A percentile compares a stretch with the other conserved stretches of the same genome.
These are phyloP conservation scores for Cephalopholis sonnerati DNA, from an alignment of 2,113 vertebrate species.

Conservation along the genomic window DNA sequence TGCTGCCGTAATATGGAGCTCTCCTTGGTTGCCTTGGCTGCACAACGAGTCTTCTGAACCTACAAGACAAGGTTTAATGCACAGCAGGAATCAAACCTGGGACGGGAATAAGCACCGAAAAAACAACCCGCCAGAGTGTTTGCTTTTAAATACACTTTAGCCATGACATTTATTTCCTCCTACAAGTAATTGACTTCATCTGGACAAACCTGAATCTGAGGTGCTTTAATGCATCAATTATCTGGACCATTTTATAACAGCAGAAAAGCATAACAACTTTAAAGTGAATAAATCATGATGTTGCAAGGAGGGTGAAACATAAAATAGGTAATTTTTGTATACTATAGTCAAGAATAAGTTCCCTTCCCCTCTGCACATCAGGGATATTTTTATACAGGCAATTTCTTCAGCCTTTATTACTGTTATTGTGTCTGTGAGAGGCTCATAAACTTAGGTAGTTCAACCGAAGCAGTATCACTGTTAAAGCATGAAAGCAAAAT, in stretches of 20 bases:
- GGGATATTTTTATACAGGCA: slow-evolving; percentile 8
- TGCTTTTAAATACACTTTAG: slow-evolving; percentile 46
- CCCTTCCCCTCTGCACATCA: neutral
- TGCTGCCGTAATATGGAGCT: slow-evolving; percentile 90
- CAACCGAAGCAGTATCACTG: slow-evolving; percentile 37
- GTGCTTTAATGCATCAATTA: slow-evolving; percentile 41
- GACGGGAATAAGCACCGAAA: slow-evolving; percentile 12
- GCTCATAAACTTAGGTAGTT: slow-evolving; percentile 45
- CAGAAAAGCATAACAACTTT: neutral
- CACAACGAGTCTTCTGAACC: slow-evolving; percentile 87
- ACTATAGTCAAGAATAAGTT: neutral
- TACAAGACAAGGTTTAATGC: slow-evolving; percentile 75
- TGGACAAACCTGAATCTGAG: slow-evolving; percentile 3
- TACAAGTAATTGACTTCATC: slow-evolving; percentile 40
- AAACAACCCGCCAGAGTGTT: slow-evolving; percentile 1
- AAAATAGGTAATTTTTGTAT: neutral
- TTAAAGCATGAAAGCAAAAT: slow-evolving; percentile 49
- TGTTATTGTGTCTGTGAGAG: slow-evolving; percentile 30
- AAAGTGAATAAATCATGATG: slow-evolving; percentile 8
- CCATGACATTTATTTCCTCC: slow-evolving; percentile 30
- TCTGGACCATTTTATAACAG: slow-evolving; percentile 8
- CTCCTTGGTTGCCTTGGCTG: slow-evolving; percentile 89
- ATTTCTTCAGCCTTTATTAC: slow-evolving; percentile 29
- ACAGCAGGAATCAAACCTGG: slow-evolving; percentile 41
- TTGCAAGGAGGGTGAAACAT: neutral